Percentiles rank a stretch among this genome's conserved stretches.
These are phyloP conservation scores for Hylaeus volcanicus DNA, from an alignment of 1,140 invertebrate genomes.

Conservation along the genomic window DNA sequence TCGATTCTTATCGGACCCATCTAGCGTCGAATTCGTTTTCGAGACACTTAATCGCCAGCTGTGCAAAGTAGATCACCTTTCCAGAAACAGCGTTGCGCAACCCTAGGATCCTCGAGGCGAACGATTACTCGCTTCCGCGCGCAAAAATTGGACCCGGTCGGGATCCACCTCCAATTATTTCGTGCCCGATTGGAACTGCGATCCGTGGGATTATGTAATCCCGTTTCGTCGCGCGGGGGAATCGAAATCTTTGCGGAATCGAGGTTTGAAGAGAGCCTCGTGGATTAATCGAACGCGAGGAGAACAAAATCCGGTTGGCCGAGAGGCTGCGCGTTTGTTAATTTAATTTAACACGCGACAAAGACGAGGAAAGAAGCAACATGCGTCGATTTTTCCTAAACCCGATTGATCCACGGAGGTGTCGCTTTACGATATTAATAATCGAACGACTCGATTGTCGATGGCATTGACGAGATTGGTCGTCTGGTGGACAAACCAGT, in stretches of 20 bases:
- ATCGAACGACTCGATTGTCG: constrained; percentile 39
- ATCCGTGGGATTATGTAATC: constrained; percentile 9
- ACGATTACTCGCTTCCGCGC: constrained; percentile 37
- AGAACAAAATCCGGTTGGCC: too few species aligned
- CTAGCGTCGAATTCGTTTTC: neutral
- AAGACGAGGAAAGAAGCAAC: neutral
- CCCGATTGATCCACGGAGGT: constrained; percentile 21
- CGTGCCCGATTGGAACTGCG: constrained; percentile 41
- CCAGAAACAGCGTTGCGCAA: constrained; percentile 20
- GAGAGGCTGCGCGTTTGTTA: too few species aligned
- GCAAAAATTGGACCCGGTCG: constrained; percentile 67
- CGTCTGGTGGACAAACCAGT: constrained; percentile 30
- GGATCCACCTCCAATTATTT: constrained; percentile 69
- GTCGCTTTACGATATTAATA: constrained; percentile 59
- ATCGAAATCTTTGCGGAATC: constrained; percentile 26
- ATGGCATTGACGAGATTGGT: constrained; percentile 1
- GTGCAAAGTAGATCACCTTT: constrained; percentile 14
- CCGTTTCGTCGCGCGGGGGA: constrained; percentile 17
- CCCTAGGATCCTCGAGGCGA: neutral
- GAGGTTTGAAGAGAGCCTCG: neutral
- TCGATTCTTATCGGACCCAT: constrained; percentile 7
- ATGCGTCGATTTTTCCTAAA: neutral
- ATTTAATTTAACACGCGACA: too few species aligned
- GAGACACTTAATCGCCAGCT: constrained; percentile 7
- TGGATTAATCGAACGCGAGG: neutral